phyloP scores from a whole-genome alignment of 2,888 invertebrate genomes.

The Athalia rosae region DNA sequence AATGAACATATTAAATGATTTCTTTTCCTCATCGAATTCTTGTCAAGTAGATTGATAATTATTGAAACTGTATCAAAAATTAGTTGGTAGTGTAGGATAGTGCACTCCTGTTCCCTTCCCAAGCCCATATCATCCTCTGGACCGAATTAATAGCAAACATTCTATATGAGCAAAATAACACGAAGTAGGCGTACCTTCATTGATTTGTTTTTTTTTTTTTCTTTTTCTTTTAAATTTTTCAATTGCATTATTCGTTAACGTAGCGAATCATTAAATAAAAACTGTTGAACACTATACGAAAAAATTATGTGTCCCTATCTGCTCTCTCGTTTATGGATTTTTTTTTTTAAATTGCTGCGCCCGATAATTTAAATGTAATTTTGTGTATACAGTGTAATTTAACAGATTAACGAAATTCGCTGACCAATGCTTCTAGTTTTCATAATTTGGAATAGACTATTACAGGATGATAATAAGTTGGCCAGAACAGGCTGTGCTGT shows the following conservation, averaged over 20 bases:
- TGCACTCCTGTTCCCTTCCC: slow-evolving; percentile 63
- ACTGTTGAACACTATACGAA: slow-evolving; percentile 11
- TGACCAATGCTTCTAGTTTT: no score
- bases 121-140: slow-evolving; percentile 56
- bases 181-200: slow-evolving; percentile 6
- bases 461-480: no score
- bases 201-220: not conserved
- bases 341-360: no score
- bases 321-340: no score
- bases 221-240: not conserved
- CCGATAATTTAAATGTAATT: not conserved
- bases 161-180: slow-evolving; percentile 12
- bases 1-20: not conserved
- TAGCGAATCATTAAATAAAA: not conserved
- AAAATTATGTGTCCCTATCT: not conserved
- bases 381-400: not conserved
- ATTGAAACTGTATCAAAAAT: slow-evolving; percentile 42
- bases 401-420: no score
- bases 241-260: not conserved
- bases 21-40: slow-evolving; percentile 35
- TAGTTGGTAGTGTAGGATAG: slow-evolving; percentile 62
- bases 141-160: slow-evolving; percentile 50
- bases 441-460: no score
- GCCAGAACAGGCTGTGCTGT: no score
- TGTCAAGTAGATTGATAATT: slow-evolving; percentile 38